phyloP scores from a whole-genome alignment of 2,888 invertebrate species.

The Hypomecis punctinalis region DNA sequence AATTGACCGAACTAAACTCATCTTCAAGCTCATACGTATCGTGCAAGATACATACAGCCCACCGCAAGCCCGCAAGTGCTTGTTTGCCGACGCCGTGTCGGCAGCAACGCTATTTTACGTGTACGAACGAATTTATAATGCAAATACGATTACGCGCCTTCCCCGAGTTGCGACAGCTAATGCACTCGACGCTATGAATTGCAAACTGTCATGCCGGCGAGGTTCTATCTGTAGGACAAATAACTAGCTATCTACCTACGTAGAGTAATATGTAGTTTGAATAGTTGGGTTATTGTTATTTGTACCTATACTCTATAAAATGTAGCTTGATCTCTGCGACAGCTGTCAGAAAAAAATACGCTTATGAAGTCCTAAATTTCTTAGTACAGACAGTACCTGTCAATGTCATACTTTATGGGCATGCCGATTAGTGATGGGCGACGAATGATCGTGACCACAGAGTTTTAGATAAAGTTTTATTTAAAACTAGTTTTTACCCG shows the following conservation, averaged over 20 bases:
- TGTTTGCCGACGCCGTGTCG: constrained; percentile 61
- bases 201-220: constrained; percentile 65
- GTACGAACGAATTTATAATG: constrained; percentile 82
- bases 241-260: constrained; percentile 3
- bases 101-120: constrained; percentile 73
- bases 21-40: constrained; percentile 8
- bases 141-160: constrained; percentile 81
- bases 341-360: no score
- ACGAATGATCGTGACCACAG: no score
- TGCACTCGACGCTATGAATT: constrained; percentile 80
- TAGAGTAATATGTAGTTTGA: not conserved
- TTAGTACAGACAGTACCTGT: no score
- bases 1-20: constrained; percentile 5
- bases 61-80: constrained; percentile 48
- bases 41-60: constrained; percentile 30
- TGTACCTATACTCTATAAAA: no score
- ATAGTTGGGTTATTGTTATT: not conserved
- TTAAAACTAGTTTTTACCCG: no score
- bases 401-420: no score
- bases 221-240: constrained; percentile 50
- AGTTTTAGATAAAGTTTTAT: no score
- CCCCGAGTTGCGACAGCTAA: constrained; percentile 70
- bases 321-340: no score
- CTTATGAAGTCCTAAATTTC: no score
- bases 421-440: no score